Evolutionary conservation across 2,888 invertebrate genomes (phyloP), one percentile per base, ranked within the genome.

Genomic region (Drosophila aldrichi): DNA sequence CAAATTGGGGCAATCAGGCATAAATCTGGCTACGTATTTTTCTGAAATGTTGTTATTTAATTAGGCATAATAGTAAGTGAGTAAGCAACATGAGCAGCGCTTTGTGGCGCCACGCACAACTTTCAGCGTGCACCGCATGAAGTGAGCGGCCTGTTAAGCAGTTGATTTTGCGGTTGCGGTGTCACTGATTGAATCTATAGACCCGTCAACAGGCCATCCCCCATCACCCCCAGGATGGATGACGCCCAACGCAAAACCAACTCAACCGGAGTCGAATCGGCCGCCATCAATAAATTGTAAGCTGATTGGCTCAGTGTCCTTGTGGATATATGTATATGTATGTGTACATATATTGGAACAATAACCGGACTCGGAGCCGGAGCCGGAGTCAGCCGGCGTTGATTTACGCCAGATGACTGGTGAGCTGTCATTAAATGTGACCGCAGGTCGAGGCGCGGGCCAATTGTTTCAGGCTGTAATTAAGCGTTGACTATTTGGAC

Each of bases 181-280:
- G 59, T 55, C 74, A 81, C 62, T 89, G 87, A 90, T 84, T 84
- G 81, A 90, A 88, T 77, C 81, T 63, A 73, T 70, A 80, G 77
- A 60, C 59, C 46, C 55, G 43, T 41, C 70, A 56, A 34, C 8
- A 16, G 6, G 22, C 2, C 52, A 16, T 8, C 25, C 12, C 20
- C 16, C 36, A 22, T n/a, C 56, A 7, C 1, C 20, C 44, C 20
- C 44, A 48, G 48, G 29, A 48, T 48, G 0, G 29, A 2, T 29
- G 29, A 6, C 1, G 48, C 40, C 66, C 60, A 25, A 12, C 16
- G 34, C 52, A 22, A 52, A 22, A 22, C 49, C 36, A 25, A 62
- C 46, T 48, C 43, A 20, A 29, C 12, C 32, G 10, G 44, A 38
- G 25, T 44, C 29, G 43, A 22, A 38, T 6, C 56, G 20, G 51